These are phyloP conservation scores for Tarsius wallacei DNA, from an alignment of 2,797 vertebrate species.

Conservation along the genomic window DNA sequence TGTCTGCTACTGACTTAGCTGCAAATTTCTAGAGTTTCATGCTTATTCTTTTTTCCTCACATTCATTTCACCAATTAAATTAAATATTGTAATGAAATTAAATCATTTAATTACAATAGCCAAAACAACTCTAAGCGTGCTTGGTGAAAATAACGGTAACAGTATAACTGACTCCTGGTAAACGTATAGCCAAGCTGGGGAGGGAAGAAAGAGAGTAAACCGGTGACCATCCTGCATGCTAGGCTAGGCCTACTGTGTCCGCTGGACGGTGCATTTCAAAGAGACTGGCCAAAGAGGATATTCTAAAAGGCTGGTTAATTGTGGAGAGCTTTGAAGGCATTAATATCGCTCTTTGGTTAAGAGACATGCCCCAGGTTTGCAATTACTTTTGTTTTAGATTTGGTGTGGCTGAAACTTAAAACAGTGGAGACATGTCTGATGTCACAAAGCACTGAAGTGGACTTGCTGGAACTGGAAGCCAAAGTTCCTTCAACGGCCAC, in stretches of 20 bases:
- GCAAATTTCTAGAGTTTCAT: not conserved
- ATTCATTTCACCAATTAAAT: no score
- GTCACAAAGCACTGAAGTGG: no score
- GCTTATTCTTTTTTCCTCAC: not conserved
- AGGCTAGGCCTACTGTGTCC: accelerated
- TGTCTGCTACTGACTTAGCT: not conserved
- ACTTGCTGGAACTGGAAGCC: not conserved
- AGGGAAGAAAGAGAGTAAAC: not conserved
- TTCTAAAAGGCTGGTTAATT: not conserved
- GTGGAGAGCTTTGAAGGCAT: not conserved
- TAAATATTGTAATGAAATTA: no score
- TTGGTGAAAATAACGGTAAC: not conserved
- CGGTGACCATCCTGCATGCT: not conserved
- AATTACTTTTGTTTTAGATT: not conserved
- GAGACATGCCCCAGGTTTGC: not conserved
- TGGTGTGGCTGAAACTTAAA: not conserved
- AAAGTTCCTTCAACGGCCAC: not conserved
- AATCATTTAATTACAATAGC: not conserved
- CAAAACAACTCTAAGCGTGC: not conserved
- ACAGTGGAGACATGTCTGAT: not conserved
- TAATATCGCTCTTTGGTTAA: not conserved
- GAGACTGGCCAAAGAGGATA: not conserved
- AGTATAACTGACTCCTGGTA: no score
- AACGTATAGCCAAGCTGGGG: not conserved
- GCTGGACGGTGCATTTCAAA: not conserved